Evolutionary conservation across 1,140 invertebrate species (phyloP).

Genomic region (Achroia grisella): DNA sequence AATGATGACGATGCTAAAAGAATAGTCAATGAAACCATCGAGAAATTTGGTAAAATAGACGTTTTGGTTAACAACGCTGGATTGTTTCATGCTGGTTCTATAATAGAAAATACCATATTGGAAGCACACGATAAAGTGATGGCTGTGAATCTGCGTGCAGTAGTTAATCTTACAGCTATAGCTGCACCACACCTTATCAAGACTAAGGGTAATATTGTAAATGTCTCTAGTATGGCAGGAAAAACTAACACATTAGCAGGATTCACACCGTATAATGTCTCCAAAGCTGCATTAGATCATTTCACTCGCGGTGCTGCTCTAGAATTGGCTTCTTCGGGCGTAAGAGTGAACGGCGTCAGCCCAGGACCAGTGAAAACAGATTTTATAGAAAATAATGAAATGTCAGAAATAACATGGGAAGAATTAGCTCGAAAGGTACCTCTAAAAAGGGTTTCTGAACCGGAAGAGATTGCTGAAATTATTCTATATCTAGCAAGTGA

Average conservation of each 20-base stretch:
- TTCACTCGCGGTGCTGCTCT: no score
- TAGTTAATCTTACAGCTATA: conserved; percentile 81
- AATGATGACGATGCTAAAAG: conserved; percentile 75
- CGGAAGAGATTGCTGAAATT: not conserved
- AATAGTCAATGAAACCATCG: conserved; percentile 73
- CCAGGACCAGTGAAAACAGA: no score
- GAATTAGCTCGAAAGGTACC: no score
- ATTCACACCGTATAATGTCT: not conserved
- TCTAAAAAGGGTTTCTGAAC: not conserved
- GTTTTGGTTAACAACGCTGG: conserved; percentile 84
- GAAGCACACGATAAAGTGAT: conserved; percentile 80
- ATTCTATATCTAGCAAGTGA: not conserved
- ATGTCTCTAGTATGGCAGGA: conserved; percentile 80
- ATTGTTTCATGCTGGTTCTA: conserved; percentile 77
- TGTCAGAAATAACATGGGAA: no score
- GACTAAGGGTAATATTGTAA: conserved; percentile 82
- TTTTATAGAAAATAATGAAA: conserved; percentile 66
- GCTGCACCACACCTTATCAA: conserved; percentile 80
- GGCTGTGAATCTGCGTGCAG: conserved; percentile 79
- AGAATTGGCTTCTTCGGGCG: conserved; percentile 77
- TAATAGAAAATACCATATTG: conserved; percentile 79
- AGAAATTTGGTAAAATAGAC: conserved; percentile 75
- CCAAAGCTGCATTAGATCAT: no score
- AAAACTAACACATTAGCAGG: not conserved
- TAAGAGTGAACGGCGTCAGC: conserved; percentile 82